These are phyloP conservation scores for Hylaeus volcanicus DNA, from an alignment of 1,140 invertebrate genomes.

Conservation along the genomic window DNA sequence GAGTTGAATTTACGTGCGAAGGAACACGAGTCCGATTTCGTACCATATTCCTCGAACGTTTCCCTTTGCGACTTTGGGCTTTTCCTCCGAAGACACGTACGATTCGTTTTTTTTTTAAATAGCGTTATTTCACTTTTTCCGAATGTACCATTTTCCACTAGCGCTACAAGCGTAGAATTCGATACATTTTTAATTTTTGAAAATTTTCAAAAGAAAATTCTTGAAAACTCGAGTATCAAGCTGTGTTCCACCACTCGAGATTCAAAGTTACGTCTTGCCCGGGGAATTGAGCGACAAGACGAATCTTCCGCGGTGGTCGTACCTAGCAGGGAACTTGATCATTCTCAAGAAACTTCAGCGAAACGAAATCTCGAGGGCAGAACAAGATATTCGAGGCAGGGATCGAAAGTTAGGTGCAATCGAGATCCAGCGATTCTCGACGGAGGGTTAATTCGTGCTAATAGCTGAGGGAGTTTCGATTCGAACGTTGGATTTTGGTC, in stretches of 20 bases:
- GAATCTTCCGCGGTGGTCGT: neutral
- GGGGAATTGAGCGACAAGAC: too few species aligned
- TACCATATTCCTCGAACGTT: neutral
- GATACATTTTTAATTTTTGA: too few species aligned
- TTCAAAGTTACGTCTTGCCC: too few species aligned
- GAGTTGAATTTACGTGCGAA: neutral
- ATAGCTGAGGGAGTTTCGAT: neutral
- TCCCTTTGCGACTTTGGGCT: neutral
- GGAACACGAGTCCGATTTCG: neutral
- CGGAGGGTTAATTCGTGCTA: conserved; percentile 13
- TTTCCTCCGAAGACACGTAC: neutral
- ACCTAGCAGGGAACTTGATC: neutral
- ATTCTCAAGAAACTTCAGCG: neutral
- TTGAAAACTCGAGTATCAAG: too few species aligned
- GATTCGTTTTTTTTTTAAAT: too few species aligned
- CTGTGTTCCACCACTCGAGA: too few species aligned
- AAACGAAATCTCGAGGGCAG: neutral
- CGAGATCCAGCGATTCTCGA: conserved; percentile 10
- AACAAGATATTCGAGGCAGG: neutral
- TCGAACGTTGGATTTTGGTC: neutral
- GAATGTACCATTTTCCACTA: too few species aligned
- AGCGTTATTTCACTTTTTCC: too few species aligned
- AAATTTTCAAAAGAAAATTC: too few species aligned
- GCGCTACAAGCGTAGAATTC: too few species aligned
- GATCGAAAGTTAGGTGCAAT: neutral